Evolutionary conservation across 2,797 vertebrate genomes (phyloP).

Genomic region (Coilia nasus): DNA sequence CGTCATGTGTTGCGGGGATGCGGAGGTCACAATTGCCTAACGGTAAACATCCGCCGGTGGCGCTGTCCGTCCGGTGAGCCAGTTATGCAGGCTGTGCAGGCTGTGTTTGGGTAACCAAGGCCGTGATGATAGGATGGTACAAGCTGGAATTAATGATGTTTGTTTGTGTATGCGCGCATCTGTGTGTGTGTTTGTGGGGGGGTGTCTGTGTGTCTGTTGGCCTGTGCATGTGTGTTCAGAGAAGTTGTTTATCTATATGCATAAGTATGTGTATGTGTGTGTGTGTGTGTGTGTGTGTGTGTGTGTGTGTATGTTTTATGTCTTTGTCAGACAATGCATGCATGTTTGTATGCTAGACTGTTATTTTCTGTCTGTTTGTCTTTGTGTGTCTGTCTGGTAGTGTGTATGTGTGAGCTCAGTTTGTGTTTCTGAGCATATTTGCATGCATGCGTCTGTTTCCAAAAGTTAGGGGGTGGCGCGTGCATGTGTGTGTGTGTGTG

Average conservation of each 20-base stretch:
- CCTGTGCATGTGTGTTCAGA: neutral
- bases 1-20: neutral
- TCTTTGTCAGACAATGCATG: neutral
- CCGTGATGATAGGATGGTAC: neutral
- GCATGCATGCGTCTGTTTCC: neutral
- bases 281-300: neutral
- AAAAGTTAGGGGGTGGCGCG: neutral
- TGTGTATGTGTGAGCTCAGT: neutral
- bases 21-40: neutral
- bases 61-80: neutral
- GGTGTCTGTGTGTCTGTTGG: neutral
- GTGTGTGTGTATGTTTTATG: neutral
- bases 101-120: neutral
- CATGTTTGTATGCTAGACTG: too few relatives aligned
- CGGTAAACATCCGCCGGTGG: neutral
- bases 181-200: neutral
- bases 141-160: neutral
- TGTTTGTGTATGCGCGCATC: neutral
- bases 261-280: neutral
- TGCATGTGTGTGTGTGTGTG: conserved; percentile 10
- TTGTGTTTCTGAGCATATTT: neutral
- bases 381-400: too few relatives aligned
- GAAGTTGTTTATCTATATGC: too few relatives aligned
- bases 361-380: neutral
- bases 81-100: neutral